Evolutionary conservation across 2,888 invertebrate genomes (phyloP).

Genomic region (Chouioia cunea): DNA sequence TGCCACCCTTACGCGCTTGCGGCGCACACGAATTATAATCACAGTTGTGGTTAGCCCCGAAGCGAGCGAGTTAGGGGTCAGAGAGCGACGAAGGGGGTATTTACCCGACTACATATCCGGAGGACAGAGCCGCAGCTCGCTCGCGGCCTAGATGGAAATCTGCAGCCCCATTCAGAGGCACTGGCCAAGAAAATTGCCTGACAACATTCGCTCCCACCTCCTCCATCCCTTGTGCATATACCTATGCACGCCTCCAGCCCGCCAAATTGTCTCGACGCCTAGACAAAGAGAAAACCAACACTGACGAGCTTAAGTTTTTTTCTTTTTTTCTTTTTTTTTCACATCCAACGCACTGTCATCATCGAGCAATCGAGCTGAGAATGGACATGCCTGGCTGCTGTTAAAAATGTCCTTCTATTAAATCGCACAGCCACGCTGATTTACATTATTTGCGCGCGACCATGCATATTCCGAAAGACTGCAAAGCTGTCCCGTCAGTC

Average conservation of each 20-base stretch:
- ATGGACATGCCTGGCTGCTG: constrained; percentile 30
- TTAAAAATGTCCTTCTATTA: constrained; percentile 42
- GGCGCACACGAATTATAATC: constrained; percentile 67
- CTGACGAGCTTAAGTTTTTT: neutral
- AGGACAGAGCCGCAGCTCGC: constrained; percentile 50
- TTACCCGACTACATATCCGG: constrained; percentile 58
- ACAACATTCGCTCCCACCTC: constrained; percentile 64
- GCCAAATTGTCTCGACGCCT: neutral
- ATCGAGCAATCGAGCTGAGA: neutral
- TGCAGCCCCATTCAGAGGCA: constrained; percentile 67
- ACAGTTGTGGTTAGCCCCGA: constrained; percentile 66
- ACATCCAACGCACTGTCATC: constrained; percentile 10
- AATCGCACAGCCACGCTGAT: constrained; percentile 24
- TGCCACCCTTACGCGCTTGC: constrained; percentile 51
- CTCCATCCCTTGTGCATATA: constrained; percentile 19
- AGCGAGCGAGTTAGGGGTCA: constrained; percentile 33
- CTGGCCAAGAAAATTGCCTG: constrained; percentile 70
- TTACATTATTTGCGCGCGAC: constrained; percentile 40
- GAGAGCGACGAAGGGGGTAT: constrained; percentile 53
- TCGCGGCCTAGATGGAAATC: constrained; percentile 66
- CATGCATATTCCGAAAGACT: neutral
- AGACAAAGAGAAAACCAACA: constrained; percentile 31
- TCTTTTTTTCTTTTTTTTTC: no score
- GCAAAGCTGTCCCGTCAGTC: constrained; percentile 23
- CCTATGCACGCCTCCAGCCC: constrained; percentile 31